A percentile compares a stretch with the other conserved stretches of the same genome.
phyloP scores from a whole-genome alignment of 1,140 invertebrate genomes.

The Drosophila seguyi region DNA sequence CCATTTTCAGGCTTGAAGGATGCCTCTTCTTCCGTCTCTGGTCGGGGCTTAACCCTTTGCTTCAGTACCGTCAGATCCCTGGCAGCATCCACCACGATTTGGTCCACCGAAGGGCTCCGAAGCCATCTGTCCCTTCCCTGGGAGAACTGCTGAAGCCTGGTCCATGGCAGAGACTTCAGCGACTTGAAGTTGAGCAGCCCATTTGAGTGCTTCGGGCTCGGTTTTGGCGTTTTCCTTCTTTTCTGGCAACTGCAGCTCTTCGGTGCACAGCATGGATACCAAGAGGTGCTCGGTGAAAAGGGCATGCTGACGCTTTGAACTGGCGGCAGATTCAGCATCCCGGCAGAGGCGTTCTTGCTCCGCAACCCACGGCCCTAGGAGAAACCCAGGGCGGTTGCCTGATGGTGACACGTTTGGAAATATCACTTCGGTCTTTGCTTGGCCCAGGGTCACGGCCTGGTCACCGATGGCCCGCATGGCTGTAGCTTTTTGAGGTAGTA shows the following conservation, averaged over 20 bases:
- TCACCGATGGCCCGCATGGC: neutral
- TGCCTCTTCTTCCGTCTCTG: neutral
- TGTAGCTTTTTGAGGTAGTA: neutral
- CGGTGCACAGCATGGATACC: slow-evolving; percentile 63
- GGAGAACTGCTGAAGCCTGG: neutral
- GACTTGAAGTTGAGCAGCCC: neutral
- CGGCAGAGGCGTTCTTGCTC: slow-evolving; percentile 14
- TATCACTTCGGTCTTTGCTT: neutral
- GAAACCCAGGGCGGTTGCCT: slow-evolving; percentile 3
- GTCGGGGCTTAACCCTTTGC: too few species aligned
- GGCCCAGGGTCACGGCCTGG: neutral
- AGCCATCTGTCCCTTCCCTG: neutral
- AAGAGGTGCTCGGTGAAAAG: slow-evolving; percentile 60
- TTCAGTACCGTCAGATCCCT: neutral
- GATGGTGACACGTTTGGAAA: too few species aligned
- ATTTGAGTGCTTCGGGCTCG: neutral
- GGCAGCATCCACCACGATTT: neutral
- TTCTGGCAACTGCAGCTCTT: slow-evolving; percentile 34
- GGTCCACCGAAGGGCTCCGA: neutral
- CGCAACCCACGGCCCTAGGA: slow-evolving; percentile 39
- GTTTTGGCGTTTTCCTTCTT: neutral
- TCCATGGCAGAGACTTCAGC: neutral
- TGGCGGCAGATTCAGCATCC: neutral
- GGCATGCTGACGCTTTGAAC: slow-evolving; percentile 14
- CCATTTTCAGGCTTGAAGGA: neutral